A percentile compares a stretch with the other conserved stretches of the same genome.
phyloP scores from a whole-genome alignment of 2,888 invertebrate species.

The Morpho deidamia region DNA sequence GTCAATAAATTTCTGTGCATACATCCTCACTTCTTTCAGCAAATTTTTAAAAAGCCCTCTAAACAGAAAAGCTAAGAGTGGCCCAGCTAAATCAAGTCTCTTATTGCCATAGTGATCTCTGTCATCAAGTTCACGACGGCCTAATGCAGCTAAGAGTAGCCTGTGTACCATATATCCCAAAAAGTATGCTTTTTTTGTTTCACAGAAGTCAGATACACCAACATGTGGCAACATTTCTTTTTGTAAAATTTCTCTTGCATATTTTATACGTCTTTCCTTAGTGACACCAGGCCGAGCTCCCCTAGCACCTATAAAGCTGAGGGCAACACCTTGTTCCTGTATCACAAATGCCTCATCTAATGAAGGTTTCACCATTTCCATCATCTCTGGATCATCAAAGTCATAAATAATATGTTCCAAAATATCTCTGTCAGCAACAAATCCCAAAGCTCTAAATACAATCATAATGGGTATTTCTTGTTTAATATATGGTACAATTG shows the following conservation, averaged over 20 bases:
- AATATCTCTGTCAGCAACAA: constrained; percentile 99
- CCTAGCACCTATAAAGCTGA: constrained; percentile 98
- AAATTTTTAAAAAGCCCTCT: constrained; percentile 97
- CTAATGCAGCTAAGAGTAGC: constrained; percentile 93
- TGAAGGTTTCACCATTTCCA: constrained; percentile 99
- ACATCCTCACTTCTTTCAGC: constrained; percentile 98
- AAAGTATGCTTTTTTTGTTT: constrained; percentile 99
- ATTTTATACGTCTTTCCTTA: constrained; percentile 99
- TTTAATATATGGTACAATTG: constrained; percentile 98
- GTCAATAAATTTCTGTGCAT: constrained; percentile 99
- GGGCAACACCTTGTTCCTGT: constrained; percentile 98
- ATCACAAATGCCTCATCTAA: constrained; percentile 99
- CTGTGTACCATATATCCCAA: constrained; percentile 99
- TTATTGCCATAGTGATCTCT: constrained; percentile 99
- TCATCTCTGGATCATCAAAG: constrained; percentile 99
- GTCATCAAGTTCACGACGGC: constrained; percentile 98
- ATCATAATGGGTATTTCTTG: constrained; percentile 99
- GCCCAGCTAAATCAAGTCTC: constrained; percentile 97
- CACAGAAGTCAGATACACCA: constrained; percentile 99
- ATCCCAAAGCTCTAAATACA: constrained; percentile 98
- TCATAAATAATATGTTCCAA: constrained; percentile 99
- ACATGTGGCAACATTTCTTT: constrained; percentile 99
- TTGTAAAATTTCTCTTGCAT: constrained; percentile 99
- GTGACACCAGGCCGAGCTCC: constrained; percentile 99
- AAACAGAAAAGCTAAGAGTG: constrained; percentile 96